Conservation (phyloP, 1,140 invertebrate species). For the Thaumetopoea pityocampa region DNA sequence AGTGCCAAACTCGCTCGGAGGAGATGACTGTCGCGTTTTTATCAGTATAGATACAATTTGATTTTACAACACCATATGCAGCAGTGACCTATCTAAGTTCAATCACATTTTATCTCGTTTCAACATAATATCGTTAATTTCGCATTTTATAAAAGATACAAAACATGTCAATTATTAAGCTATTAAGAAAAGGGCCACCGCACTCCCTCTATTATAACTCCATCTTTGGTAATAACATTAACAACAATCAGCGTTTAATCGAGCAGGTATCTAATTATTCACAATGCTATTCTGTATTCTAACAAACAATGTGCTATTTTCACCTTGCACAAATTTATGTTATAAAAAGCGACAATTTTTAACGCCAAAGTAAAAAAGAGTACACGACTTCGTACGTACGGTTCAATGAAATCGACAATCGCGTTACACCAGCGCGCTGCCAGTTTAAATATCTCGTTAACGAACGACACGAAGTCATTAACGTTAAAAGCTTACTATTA, state of each 20-base stretch:
- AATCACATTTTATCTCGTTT: slow-evolving; percentile 64
- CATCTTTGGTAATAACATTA: slow-evolving; percentile 73
- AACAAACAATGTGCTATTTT: slow-evolving; percentile 32
- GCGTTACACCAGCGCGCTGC: no score
- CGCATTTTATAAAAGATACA: slow-evolving; percentile 70
- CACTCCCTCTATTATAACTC: slow-evolving; percentile 49
- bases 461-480: slow-evolving; percentile 10
- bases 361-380: slow-evolving; percentile 21
- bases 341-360: slow-evolving; percentile 16
- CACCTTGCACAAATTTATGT: background rate
- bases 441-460: no score
- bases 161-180: slow-evolving; percentile 67
- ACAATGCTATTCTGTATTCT: slow-evolving; percentile 30
- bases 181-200: slow-evolving; percentile 52
- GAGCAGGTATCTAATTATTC: slow-evolving; percentile 41
- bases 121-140: slow-evolving; percentile 54
- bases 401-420: no score
- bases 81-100: slow-evolving; percentile 40
- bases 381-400: slow-evolving; percentile 7
- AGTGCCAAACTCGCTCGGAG: slow-evolving; percentile 8
- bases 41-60: slow-evolving; percentile 3
- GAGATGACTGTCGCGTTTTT: slow-evolving; percentile 1
- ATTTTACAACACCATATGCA: slow-evolving; percentile 8
- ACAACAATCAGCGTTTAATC: slow-evolving; percentile 54
- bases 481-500: slow-evolving; percentile 16